Evolutionary conservation across 2,113 vertebrate species (phyloP).

Genomic region (Gymnocephalus cernua): DNA sequence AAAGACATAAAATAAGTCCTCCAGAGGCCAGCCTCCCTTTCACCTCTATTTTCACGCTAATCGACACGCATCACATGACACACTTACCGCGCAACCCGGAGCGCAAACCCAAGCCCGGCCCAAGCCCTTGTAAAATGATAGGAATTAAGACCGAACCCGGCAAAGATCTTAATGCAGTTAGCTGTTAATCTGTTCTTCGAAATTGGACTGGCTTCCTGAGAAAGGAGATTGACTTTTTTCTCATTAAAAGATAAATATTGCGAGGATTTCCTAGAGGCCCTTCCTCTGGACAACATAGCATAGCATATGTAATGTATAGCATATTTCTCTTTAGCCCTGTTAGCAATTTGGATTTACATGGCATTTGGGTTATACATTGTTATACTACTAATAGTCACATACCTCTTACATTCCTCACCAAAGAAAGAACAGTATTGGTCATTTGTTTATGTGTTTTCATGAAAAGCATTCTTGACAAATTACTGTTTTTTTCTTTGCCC

Average conservation of each 20-base stretch:
- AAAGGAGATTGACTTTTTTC: slow-evolving; percentile 72
- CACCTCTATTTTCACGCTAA: too few species aligned
- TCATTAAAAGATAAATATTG: slow-evolving; percentile 62
- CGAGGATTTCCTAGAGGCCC: slow-evolving; percentile 13
- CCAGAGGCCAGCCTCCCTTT: too few species aligned
- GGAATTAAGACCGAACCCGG: too few species aligned
- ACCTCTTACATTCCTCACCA: background rate
- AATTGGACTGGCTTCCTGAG: slow-evolving; percentile 68
- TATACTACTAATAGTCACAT: background rate
- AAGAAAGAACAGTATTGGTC: background rate
- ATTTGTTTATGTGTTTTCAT: background rate
- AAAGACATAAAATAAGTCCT: too few species aligned
- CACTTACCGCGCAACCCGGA: too few species aligned
- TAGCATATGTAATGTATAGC: background rate
- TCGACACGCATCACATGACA: too few species aligned
- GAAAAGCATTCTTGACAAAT: background rate
- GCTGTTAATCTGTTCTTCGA: slow-evolving; percentile 74
- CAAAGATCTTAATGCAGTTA: slow-evolving; percentile 53
- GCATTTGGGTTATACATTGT: background rate
- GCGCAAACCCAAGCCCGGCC: too few species aligned
- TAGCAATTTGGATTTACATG: background rate
- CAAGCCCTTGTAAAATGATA: too few species aligned
- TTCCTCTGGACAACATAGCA: slow-evolving; percentile 1
- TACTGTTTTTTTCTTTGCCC: too few species aligned
- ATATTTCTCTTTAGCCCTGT: slow-evolving; percentile 20